phyloP scores from a whole-genome alignment of 1,140 invertebrate genomes.

The Antheraea pernyi region DNA sequence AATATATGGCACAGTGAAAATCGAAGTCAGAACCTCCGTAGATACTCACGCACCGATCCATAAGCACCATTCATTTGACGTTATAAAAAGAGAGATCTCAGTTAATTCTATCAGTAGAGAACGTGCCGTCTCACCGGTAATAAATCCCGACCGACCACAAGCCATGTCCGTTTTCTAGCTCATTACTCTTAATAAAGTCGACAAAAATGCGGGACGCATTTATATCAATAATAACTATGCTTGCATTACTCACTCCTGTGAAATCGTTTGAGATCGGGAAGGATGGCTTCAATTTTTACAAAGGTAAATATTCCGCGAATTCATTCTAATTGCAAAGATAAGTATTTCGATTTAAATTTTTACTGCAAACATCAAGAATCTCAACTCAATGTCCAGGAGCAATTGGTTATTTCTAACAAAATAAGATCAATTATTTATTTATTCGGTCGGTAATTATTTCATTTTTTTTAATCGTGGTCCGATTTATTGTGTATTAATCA shows the following conservation, averaged over 20 bases:
- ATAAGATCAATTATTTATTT: too few relatives aligned
- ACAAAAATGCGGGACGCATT: slow-evolving; percentile 58
- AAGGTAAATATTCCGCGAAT: slow-evolving; percentile 38
- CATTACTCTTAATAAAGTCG: slow-evolving; percentile 46
- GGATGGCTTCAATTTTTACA: slow-evolving; percentile 66
- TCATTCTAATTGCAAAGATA: background rate
- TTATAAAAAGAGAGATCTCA: slow-evolving; percentile 44
- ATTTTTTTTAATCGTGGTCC: too few relatives aligned
- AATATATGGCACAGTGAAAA: background rate
- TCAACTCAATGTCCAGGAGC: too few relatives aligned
- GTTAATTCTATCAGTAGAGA: slow-evolving; percentile 21
- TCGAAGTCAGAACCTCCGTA: background rate
- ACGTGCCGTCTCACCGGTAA: slow-evolving; percentile 11
- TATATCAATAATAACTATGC: slow-evolving; percentile 52
- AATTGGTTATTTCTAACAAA: too few relatives aligned
- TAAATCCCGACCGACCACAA: slow-evolving; percentile 25
- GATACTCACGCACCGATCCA: background rate
- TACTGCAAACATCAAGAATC: too few relatives aligned
- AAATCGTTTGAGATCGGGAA: slow-evolving; percentile 48
- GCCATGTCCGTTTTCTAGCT: slow-evolving; percentile 29
- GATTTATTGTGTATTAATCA: too few relatives aligned
- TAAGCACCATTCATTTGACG: slow-evolving; percentile 15
- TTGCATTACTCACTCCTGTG: slow-evolving; percentile 31
- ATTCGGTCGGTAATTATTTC: too few relatives aligned
- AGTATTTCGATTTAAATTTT: too few relatives aligned